Conservation (phyloP, 2,797 vertebrate genomes). For the Aulostomus chinensis region DNA sequence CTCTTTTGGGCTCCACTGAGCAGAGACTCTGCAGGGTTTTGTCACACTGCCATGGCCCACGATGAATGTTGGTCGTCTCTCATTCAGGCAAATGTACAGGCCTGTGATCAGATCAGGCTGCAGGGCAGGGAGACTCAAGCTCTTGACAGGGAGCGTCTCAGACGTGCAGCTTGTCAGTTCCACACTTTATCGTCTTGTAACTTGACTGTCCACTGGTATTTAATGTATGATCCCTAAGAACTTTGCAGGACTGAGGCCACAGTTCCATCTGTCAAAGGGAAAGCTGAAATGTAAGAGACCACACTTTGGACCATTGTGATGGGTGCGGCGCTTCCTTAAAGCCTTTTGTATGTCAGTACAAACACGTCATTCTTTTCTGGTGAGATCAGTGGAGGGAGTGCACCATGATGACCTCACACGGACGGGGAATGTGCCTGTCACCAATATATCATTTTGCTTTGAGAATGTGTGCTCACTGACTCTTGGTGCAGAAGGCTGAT, state of each 20-base stretch:
- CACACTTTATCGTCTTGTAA: slow-evolving; percentile 1
- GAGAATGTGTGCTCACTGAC: slow-evolving; percentile 5
- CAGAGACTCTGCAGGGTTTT: too few relatives aligned
- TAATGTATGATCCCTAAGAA: not conserved
- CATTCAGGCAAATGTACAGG: not conserved
- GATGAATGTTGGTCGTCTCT: too few relatives aligned
- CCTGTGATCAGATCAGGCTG: not conserved
- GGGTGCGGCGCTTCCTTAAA: slow-evolving; percentile 53
- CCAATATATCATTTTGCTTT: slow-evolving; percentile 30
- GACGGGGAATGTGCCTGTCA: slow-evolving; percentile 37
- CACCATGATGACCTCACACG: slow-evolving; percentile 55
- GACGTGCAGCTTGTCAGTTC: slow-evolving; percentile 1
- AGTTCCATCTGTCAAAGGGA: slow-evolving; percentile 14
- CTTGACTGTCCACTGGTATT: slow-evolving; percentile 12
- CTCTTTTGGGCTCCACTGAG: too few relatives aligned
- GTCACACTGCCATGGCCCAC: too few relatives aligned
- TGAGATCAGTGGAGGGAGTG: slow-evolving; percentile 66
- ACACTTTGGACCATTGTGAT: slow-evolving; percentile 34
- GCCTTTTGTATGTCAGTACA: slow-evolving; percentile 51
- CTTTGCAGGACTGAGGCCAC: slow-evolving; percentile 4
- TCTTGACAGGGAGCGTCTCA: not conserved
- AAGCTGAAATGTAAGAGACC: slow-evolving; percentile 30
- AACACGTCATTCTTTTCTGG: slow-evolving; percentile 58
- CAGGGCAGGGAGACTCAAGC: slow-evolving; percentile 5
- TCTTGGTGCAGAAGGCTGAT: slow-evolving; percentile 37